Conservation (phyloP, 23 tunicate species). For the Ascidia mentula region DNA sequence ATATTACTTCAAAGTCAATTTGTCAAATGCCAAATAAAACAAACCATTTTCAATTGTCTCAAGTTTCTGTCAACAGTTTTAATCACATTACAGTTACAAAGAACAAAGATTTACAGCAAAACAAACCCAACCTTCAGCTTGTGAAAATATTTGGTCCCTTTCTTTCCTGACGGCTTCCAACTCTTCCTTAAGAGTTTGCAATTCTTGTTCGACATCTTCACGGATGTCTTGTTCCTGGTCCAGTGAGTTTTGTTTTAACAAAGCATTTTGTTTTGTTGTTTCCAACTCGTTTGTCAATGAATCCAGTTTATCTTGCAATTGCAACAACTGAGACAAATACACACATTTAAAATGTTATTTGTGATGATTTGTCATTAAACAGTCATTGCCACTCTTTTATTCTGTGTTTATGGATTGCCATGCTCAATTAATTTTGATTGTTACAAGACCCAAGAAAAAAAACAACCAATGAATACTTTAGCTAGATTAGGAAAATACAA, state of each 20-base stretch:
- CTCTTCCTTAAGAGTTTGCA: conserved; percentile 35
- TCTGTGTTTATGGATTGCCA: no score
- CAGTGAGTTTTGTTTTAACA: not conserved
- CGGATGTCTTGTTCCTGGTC: not conserved
- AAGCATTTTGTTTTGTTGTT: conserved; percentile 3
- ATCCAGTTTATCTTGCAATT: conserved; percentile 20
- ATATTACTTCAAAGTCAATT: no score
- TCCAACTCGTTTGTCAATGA: conserved; percentile 19
- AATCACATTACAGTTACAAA: not conserved
- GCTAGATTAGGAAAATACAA: no score
- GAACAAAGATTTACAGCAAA: not conserved
- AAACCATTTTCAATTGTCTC: no score
- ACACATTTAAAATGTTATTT: no score
- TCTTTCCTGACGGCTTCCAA: conserved; percentile 38
- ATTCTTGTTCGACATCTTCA: conserved; percentile 10
- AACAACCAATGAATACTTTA: no score
- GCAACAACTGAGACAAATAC: not conserved
- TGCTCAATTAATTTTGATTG: no score
- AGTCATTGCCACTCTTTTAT: no score
- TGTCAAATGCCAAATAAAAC: no score
- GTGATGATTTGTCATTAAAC: no score
- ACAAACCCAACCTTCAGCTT: conserved; percentile 70
- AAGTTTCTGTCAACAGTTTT: no score
- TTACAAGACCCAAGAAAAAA: no score
- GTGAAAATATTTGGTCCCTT: conserved; percentile 55